Evolutionary conservation across 2,113 vertebrate genomes (phyloP).

Genomic region (Pangasianodon gigas): DNA sequence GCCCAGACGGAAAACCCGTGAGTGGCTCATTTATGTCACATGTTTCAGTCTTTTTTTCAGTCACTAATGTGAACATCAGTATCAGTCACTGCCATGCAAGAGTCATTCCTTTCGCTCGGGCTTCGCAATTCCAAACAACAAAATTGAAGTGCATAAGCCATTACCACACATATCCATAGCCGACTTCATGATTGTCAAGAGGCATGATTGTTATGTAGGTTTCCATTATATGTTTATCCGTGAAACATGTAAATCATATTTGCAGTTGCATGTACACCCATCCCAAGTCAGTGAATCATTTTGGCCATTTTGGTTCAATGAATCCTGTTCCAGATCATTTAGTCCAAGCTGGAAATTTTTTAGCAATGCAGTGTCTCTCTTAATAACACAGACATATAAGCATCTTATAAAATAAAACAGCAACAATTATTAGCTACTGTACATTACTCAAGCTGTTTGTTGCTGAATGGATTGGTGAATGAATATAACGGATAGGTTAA

Average conservation of each 20-base stretch:
- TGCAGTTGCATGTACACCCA: background rate
- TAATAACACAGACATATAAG: background rate
- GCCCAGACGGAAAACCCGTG: slow-evolving; percentile 63
- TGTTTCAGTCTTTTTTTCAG: background rate
- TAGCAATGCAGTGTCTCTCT: background rate
- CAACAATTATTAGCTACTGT: background rate
- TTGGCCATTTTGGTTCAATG: background rate
- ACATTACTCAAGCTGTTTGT: background rate
- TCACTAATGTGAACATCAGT: background rate
- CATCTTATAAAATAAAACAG: background rate
- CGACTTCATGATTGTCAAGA: background rate
- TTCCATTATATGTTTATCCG: background rate
- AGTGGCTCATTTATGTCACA: slow-evolving; percentile 19
- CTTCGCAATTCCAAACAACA: background rate
- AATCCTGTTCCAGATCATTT: background rate
- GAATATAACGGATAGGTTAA: background rate
- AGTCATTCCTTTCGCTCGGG: background rate
- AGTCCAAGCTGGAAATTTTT: background rate
- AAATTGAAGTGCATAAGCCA: background rate
- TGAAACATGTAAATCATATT: background rate
- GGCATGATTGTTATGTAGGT: background rate
- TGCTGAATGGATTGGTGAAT: background rate
- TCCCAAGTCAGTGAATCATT: background rate
- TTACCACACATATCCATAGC: background rate
- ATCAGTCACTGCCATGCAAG: background rate